Evolutionary conservation across 2,888 invertebrate species (phyloP).

Genomic region (Caenorhabditis virilis): DNA sequence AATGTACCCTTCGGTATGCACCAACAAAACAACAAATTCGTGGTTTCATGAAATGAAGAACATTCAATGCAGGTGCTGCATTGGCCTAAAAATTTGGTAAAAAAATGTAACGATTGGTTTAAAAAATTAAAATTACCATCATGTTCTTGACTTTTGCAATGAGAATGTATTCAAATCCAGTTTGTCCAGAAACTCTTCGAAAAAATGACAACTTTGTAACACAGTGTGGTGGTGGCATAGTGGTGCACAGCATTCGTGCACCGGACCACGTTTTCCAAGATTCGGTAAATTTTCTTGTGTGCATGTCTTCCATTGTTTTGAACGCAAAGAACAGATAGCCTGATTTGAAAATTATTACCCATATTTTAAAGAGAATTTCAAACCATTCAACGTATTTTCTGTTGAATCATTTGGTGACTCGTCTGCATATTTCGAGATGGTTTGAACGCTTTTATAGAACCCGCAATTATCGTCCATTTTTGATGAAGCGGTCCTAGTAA

Average conservation of each 20-base stretch:
- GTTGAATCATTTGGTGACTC: conserved; percentile 9
- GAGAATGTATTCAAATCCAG: conserved; percentile 49
- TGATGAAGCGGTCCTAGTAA: too few species aligned
- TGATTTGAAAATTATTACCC: background rate
- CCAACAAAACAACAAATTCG: conserved; percentile 54
- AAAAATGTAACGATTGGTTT: background rate
- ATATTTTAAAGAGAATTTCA: too few species aligned
- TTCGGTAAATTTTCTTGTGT: conserved; percentile 43
- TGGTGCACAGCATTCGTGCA: conserved; percentile 49
- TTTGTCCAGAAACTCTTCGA: conserved; percentile 38
- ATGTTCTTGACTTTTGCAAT: conserved; percentile 52
- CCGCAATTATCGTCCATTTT: too few species aligned
- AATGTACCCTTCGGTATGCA: conserved; percentile 43
- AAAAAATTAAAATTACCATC: conserved; percentile 19
- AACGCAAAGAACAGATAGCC: conserved; percentile 56
- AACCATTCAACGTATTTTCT: conserved; percentile 21
- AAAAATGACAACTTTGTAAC: conserved; percentile 53
- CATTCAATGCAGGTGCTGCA: conserved; percentile 51
- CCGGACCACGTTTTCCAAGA: conserved; percentile 61
- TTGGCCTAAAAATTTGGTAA: conserved; percentile 28
- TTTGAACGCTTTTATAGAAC: conserved; percentile 43
- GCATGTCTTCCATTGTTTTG: conserved; percentile 60
- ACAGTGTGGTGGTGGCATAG: conserved; percentile 43
- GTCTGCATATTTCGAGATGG: conserved; percentile 20
- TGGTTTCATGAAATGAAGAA: conserved; percentile 52